phyloP scores from a whole-genome alignment of 2,113 vertebrate genomes.

The Thomomys bottae region DNA sequence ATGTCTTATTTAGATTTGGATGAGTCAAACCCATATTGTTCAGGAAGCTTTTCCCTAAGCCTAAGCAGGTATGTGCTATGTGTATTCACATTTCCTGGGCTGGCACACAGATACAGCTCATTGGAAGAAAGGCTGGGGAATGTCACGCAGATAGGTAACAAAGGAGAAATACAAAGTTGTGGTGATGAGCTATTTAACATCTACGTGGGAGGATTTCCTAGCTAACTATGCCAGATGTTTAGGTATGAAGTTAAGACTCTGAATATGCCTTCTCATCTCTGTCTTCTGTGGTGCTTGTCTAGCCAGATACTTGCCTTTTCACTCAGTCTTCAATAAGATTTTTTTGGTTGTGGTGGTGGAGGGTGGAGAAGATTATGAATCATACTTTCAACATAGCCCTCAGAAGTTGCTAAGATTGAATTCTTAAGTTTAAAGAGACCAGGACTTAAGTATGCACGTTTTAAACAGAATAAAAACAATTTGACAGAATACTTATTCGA shows the following conservation, averaged over 20 bases:
- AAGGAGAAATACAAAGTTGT: neutral
- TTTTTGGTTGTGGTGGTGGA: neutral
- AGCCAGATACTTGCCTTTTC: neutral
- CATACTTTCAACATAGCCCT: neutral
- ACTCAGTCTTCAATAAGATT: neutral
- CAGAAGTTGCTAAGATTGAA: neutral
- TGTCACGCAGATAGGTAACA: neutral
- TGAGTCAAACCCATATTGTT: neutral
- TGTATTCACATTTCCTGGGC: neutral
- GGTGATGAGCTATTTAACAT: neutral
- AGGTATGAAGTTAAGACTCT: neutral
- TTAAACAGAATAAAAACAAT: constrained; percentile 9
- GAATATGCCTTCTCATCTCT: neutral
- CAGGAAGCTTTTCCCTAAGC: neutral
- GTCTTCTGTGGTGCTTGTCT: neutral
- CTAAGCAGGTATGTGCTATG: neutral
- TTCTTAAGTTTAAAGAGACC: constrained; percentile 7
- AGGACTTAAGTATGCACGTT: neutral
- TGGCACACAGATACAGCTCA: neutral
- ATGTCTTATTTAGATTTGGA: neutral
- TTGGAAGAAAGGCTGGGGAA: neutral
- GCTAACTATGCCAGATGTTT: neutral
- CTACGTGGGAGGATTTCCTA: constrained; percentile 12
- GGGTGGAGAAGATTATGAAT: neutral
- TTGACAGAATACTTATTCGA: neutral